phyloP scores from a whole-genome alignment of 2,113 vertebrate genomes.

The Eleginops maclovinus region DNA sequence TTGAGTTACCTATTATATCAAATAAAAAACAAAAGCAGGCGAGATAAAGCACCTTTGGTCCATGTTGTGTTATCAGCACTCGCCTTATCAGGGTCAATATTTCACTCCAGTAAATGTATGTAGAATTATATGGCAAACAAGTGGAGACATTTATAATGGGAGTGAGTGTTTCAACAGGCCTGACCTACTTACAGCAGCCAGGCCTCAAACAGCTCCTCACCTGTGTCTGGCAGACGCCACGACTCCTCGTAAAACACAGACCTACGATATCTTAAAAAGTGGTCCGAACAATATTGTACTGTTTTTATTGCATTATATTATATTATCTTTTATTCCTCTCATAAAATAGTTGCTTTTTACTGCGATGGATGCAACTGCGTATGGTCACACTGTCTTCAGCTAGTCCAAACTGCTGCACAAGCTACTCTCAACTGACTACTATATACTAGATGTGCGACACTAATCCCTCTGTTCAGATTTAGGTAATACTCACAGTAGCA shows the following conservation, averaged over 20 bases:
- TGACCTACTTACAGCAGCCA: constrained; percentile 78
- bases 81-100: constrained; percentile 52
- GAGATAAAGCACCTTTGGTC: constrained; percentile 23
- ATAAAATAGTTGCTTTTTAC: constrained; percentile 34
- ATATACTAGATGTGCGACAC: neutral
- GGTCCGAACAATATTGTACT: constrained; percentile 18
- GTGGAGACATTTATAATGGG: constrained; percentile 63
- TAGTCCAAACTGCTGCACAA: constrained; percentile 10
- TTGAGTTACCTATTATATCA: constrained; percentile 13
- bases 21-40: constrained; percentile 53
- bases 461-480: neutral
- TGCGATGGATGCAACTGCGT: neutral
- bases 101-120: constrained; percentile 52
- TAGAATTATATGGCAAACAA: constrained; percentile 63
- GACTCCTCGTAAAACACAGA: constrained; percentile 53
- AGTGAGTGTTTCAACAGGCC: constrained; percentile 71
- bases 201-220: constrained; percentile 67
- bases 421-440: constrained; percentile 16
- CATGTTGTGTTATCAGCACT: constrained; percentile 51
- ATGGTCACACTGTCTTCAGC: constrained; percentile 18
- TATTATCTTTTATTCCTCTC: constrained; percentile 35
- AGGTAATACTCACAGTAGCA: neutral
- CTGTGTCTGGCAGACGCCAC: constrained; percentile 63
- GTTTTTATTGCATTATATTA: constrained; percentile 14
- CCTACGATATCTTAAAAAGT: constrained; percentile 46